Evolutionary conservation across 2,888 invertebrate species (phyloP).

Genomic region (Drosophila multiciliata): DNA sequence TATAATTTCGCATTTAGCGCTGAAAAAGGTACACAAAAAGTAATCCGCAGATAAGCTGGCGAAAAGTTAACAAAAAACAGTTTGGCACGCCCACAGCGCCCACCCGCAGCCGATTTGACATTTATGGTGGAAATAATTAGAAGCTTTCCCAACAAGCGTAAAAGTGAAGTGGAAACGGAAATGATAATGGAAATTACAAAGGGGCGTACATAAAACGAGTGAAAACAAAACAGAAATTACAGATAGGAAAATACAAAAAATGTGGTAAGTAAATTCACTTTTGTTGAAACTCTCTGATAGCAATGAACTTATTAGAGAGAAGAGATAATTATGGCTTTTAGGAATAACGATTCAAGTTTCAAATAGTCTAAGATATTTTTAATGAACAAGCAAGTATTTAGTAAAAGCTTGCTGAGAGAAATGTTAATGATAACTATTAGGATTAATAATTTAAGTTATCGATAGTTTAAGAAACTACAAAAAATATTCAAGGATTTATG

Average conservation of each 20-base stretch:
- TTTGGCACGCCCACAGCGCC: slow-evolving; percentile 43
- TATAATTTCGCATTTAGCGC: slow-evolving; percentile 67
- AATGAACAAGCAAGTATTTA: neutral
- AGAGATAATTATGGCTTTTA: neutral
- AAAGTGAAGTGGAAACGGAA: slow-evolving; percentile 51
- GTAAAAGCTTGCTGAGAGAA: neutral
- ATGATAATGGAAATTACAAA: slow-evolving; percentile 29
- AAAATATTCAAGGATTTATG: neutral
- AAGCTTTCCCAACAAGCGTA: slow-evolving; percentile 56
- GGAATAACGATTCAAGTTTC: neutral
- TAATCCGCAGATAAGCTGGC: slow-evolving; percentile 64
- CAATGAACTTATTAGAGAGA: neutral
- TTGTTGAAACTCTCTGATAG: neutral
- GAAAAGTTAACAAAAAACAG: slow-evolving; percentile 30
- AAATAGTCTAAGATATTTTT: neutral
- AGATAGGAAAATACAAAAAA: neutral
- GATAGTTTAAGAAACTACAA: neutral
- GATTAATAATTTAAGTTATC: neutral
- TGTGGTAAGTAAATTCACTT: neutral
- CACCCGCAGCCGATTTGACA: slow-evolving; percentile 64
- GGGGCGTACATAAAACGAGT: neutral
- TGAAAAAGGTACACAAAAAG: slow-evolving; percentile 53
- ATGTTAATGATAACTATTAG: neutral
- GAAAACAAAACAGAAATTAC: slow-evolving; percentile 1
- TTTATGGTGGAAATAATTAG: slow-evolving; percentile 76